Base-by-base conservation (phyloP, 2,113 vertebrate genomes). In the Nanger granti region DNA sequence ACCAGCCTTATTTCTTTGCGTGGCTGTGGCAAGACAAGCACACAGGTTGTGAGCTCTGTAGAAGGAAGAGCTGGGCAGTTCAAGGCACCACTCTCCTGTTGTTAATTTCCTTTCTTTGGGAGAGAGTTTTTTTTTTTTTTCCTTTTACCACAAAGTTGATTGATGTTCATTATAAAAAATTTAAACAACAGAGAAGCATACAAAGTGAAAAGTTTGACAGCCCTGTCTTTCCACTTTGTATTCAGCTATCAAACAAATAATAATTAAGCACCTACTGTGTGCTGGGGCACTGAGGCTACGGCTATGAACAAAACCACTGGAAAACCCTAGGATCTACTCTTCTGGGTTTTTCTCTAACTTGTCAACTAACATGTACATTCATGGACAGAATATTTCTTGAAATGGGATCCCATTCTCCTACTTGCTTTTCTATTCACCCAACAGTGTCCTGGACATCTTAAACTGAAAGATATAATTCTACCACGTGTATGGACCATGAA, bases 121-220 rank as follows among this genome's bases (percentile, higher is more conserved):
- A 9, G 22, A 69, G 60, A 29, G 31, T 26, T 28, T 41, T 22
- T 49, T 89, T 34, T 11, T 9, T 24, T 26, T 9, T 57, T 24
- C 3, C 59, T 91, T 82, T 69, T 83, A 80, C 79, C 28, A 94
- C 37, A n/a, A 94, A 87, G 52, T 93, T 96, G 95, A 96, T 87
- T 80, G 60, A 88, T 49, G 79, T 52, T 92, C 11, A 15, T 91
- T 59, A 64, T 64, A 64, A 96, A 96, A 97, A 89, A 85, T 85
- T 90, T 44, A 95, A 95, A 73, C 41, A 66, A 92, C 9, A 18
- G 24, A 95, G 57, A 92, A 66, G 37, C 82, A 97, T 20, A 91
- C 47, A 82, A 52, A 91, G 41, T 64, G 92, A 91, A 90, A 94
- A 31, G 60, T 41, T 12, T 3, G 24, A 91, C 49, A 66, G 18